Conservation (phyloP, 1,140 invertebrate species). For the Melitaea cinxia region DNA sequence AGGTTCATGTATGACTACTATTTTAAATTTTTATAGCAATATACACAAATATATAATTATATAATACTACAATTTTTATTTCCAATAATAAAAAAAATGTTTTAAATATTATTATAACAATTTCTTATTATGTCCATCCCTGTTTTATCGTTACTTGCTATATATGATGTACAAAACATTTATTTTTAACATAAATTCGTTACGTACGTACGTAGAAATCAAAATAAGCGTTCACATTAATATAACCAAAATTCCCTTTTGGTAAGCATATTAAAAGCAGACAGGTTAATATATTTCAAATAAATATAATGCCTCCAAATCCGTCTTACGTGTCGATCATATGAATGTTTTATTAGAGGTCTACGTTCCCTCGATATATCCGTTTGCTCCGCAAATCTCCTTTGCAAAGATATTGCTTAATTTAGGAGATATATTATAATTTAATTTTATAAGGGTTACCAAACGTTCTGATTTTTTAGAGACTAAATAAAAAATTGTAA, state of each 20-base stretch:
- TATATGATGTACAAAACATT: too few relatives aligned
- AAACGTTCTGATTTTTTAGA: background rate
- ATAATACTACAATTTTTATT: too few relatives aligned
- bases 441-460: background rate
- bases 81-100: too few relatives aligned
- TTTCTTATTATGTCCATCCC: too few relatives aligned
- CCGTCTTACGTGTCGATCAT: slow-evolving; percentile 16
- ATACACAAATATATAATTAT: too few relatives aligned
- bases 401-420: background rate
- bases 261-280: background rate
- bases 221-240: too few relatives aligned
- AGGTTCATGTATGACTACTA: too few relatives aligned
- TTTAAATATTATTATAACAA: too few relatives aligned
- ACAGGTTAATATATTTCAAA: slow-evolving; percentile 13
- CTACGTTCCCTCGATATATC: slow-evolving; percentile 10
- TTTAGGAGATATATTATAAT: background rate
- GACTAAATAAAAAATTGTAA: background rate
- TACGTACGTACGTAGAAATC: too few relatives aligned
- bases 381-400: background rate
- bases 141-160: too few relatives aligned
- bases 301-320: slow-evolving; percentile 3
- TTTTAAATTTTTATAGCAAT: too few relatives aligned
- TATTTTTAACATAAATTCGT: too few relatives aligned
- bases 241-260: background rate
- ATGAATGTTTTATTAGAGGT: slow-evolving; percentile 18